Percentiles rank a stretch among this genome's conserved stretches.
Evolutionary conservation across 2,888 invertebrate genomes (phyloP).

Genomic region (Nephrotoma flavescens): DNA sequence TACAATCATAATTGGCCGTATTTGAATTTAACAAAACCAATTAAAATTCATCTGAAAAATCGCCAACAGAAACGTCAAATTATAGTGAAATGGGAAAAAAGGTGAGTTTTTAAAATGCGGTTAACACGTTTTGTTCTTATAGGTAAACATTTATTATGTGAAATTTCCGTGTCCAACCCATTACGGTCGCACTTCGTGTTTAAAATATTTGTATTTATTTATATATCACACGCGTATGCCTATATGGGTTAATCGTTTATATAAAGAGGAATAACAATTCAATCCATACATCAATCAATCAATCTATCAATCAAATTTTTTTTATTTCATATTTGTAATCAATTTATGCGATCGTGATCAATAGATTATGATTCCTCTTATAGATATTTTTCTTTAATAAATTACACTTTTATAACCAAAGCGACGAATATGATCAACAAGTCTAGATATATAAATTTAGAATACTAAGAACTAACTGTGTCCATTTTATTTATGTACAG

Average conservation of each 20-base stretch:
- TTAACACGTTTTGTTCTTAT: not conserved
- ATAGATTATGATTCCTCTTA: not conserved
- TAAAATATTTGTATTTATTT: not conserved
- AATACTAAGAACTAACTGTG: not conserved
- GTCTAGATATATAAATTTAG: not conserved
- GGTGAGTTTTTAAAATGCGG: slow-evolving; percentile 15
- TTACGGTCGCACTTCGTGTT: not conserved
- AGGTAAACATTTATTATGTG: not conserved
- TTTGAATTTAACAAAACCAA: slow-evolving; percentile 20
- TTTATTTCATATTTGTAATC: not conserved
- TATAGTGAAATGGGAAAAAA: slow-evolving; percentile 31
- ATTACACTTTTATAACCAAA: not conserved
- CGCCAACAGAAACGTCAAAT: slow-evolving; percentile 30
- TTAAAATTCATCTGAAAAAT: slow-evolving; percentile 28
- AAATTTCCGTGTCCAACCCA: not conserved
- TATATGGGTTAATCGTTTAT: not conserved
- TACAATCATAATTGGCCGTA: slow-evolving; percentile 23
- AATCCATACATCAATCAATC: not conserved
- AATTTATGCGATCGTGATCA: not conserved
- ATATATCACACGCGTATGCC: not conserved
- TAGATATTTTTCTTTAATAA: not conserved
- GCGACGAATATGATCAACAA: not conserved
- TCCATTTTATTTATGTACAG: slow-evolving; percentile 14
- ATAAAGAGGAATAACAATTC: not conserved
- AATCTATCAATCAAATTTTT: slow-evolving; percentile 2